Evolutionary conservation across 2,797 vertebrate genomes (phyloP).

Genomic region (Sarcophilus harrisii): DNA sequence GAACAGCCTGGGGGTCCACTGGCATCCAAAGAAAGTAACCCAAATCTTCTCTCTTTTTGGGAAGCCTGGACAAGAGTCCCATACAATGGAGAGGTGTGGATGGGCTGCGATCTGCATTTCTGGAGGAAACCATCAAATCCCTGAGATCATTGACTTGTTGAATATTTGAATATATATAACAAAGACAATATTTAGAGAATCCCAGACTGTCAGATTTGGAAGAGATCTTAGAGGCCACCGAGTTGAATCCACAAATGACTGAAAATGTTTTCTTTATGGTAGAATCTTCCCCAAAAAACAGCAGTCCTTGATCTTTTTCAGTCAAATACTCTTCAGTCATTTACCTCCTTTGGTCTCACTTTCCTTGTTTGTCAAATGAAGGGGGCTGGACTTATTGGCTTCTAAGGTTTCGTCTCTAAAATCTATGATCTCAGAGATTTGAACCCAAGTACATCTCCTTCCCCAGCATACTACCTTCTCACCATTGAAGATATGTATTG

Average conservation of each 20-base stretch:
- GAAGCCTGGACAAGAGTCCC: background rate
- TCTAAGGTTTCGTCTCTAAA: background rate
- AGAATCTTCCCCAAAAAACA: too few relatives aligned
- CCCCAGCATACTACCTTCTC: background rate
- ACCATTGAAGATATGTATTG: background rate
- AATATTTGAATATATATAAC: background rate
- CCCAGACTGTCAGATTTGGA: background rate
- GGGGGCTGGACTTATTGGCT: background rate
- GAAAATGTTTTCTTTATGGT: background rate
- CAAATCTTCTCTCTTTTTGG: background rate
- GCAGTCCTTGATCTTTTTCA: too few relatives aligned
- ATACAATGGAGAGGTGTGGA: background rate
- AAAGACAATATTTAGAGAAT: background rate
- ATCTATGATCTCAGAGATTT: background rate
- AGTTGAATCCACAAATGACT: background rate
- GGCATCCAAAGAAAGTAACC: background rate
- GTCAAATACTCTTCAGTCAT: too few relatives aligned
- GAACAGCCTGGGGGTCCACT: background rate
- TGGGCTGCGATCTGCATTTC: background rate
- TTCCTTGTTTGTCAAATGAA: background rate
- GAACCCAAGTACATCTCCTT: background rate
- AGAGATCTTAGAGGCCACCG: background rate
- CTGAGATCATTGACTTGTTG: background rate
- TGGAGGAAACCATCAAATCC: background rate
- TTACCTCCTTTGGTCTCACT: background rate